Evolutionary conservation across 2,113 vertebrate genomes (phyloP).

Genomic region (Larimichthys crocea): DNA sequence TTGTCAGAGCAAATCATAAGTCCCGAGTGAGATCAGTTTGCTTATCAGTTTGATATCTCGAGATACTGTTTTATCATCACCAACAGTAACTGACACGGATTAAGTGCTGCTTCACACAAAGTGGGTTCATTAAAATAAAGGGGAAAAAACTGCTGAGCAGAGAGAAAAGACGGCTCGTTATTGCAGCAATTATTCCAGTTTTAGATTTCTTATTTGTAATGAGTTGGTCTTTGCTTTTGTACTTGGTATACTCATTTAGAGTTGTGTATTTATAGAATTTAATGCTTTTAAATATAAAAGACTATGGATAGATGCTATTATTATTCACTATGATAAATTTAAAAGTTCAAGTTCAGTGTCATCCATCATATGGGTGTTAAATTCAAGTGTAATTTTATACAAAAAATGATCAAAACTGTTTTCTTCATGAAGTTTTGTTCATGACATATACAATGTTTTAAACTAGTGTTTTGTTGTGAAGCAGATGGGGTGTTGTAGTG

Average conservation of each 20-base stretch:
- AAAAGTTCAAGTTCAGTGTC: neutral
- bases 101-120: conserved; percentile 18
- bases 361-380: neutral
- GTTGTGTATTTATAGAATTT: neutral
- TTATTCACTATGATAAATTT: neutral
- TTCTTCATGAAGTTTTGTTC: neutral
- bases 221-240: neutral
- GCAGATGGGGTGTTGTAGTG: neutral
- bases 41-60: neutral
- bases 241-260: neutral
- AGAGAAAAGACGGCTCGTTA: neutral
- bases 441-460: neutral
- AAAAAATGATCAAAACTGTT: neutral
- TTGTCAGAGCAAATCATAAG: neutral
- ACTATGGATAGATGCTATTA: neutral
- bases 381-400: neutral
- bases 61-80: conserved; percentile 7
- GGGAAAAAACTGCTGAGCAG: conserved; percentile 1
- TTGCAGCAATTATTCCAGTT: neutral
- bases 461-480: neutral
- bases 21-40: conserved; percentile 8
- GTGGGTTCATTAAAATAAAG: conserved; percentile 11
- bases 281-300: neutral
- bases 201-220: neutral
- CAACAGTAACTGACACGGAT: conserved; percentile 6